A percentile compares a stretch with the other conserved stretches of the same genome.
Evolutionary conservation across 35 echinoderm and acorn worm genomes (phyloP).

Genomic region (Lytechinus pictus): DNA sequence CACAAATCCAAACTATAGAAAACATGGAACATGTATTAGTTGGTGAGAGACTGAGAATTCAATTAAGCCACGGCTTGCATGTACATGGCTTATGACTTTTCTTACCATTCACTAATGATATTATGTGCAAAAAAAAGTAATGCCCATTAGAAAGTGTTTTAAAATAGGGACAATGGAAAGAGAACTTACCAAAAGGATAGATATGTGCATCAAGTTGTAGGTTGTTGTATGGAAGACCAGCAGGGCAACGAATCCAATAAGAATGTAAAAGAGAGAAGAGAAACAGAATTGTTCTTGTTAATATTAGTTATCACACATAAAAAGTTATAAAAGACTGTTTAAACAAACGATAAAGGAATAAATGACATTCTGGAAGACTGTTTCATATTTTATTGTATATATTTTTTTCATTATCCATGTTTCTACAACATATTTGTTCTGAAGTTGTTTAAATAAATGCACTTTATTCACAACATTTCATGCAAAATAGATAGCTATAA

Average conservation of each 20-base stretch:
- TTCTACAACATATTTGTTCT: too few species aligned
- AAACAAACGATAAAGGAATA: not conserved
- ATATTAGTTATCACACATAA: not conserved
- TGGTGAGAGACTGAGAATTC: not conserved
- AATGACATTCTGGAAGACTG: not conserved
- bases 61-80: not conserved
- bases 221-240: not conserved
- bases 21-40: too few species aligned
- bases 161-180: not conserved
- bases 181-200: not conserved
- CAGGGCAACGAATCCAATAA: not conserved
- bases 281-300: not conserved
- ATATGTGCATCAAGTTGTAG: not conserved
- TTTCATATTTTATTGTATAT: not conserved
- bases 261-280: not conserved
- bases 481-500: not conserved
- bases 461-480: not conserved
- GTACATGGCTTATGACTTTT: not conserved
- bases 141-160: not conserved
- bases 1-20: too few species aligned
- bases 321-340: not conserved
- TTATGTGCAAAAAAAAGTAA: not conserved
- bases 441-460: not conserved
- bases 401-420: not conserved
- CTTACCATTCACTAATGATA: constrained; percentile 11